Evolutionary conservation across 2,797 vertebrate genomes (phyloP), one percentile per base, ranked within the genome.

Genomic region (Cyclura pinguis): DNA sequence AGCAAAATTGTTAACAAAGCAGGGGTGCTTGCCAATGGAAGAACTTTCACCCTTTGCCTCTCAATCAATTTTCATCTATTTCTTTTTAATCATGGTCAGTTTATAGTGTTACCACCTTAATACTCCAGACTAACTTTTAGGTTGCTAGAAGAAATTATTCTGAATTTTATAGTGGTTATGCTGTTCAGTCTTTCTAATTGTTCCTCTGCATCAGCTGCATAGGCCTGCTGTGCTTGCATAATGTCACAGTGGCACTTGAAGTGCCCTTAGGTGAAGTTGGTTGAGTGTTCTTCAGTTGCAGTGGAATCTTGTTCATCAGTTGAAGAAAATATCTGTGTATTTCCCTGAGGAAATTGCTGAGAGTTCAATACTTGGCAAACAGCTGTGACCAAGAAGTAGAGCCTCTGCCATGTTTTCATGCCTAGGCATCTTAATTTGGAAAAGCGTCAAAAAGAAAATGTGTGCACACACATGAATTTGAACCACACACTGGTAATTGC

Each of bases 381-480:
- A 22, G 9, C 18, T 78, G 27, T n/a, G 12, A 20, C 72, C 24
- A 50, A 32, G 38, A 59, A 88, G 16, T 72, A 42, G 52, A 80
- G 35, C 27, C 50, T 72, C 64, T 84, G 80, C 55, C 69, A 80
- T 35, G 62, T 88, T 88, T 88, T 80, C 77, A 69, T 52, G 77
- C 22, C 77, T 3, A 80, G 47, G 7, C 62, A 88, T 50, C 22
- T 1, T 6, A 88, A 16, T 69, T 80, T 88, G 77, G 77, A 88
- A 52, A 67, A 47, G 7, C 38, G 67, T 50, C 13, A 80, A 64
- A 87, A 87, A 64, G 12, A 32, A 80, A 80, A 80, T 52, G 42
- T 22, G 1, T 52, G 74, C 62, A 47, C 76, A 9, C 47, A 88
- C 50, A 24, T 22, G 57, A 80, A 47, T 67, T 22, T 50, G 86